These are phyloP conservation scores for Pimpla rufipes DNA, from an alignment of 2,888 invertebrate species.

Conservation along the genomic window DNA sequence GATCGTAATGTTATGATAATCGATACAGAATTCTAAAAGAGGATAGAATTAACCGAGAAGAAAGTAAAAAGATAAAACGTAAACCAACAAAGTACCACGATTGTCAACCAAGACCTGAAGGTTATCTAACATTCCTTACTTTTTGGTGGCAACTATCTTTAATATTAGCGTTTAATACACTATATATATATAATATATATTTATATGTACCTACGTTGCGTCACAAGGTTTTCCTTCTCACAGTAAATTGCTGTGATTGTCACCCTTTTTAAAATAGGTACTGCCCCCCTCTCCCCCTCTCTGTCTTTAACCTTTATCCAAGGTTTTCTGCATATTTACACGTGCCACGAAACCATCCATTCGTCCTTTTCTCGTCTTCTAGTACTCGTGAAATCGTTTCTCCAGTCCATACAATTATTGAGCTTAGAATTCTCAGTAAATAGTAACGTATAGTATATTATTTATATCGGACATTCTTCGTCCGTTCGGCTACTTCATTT, in stretches of 20 bases:
- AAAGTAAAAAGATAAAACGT: conserved; percentile 44
- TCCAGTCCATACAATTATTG: conserved; percentile 73
- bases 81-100: conserved; percentile 61
- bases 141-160: conserved; percentile 65
- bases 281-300: conserved; percentile 1
- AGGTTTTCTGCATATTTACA: conserved; percentile 58
- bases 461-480: conserved; percentile 10
- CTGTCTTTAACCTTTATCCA: conserved; percentile 16
- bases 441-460: conserved; percentile 69
- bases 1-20: conserved; percentile 73
- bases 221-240: conserved; percentile 48
- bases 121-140: conserved; percentile 67
- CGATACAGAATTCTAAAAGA: conserved; percentile 70
- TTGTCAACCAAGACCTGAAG: conserved; percentile 72
- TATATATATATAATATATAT: conserved; percentile 39
- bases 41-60: conserved; percentile 55
- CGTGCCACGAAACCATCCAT: conserved; percentile 47
- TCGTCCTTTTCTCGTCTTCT: conserved; percentile 17
- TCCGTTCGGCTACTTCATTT: no score
- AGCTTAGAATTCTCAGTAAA: conserved; percentile 74
- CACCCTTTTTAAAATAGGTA: conserved; percentile 29
- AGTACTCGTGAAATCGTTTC: conserved; percentile 42
- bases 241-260: conserved; percentile 52
- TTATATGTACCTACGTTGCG: conserved; percentile 25
- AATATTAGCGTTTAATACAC: conserved; percentile 37